Evolutionary conservation across 2,797 vertebrate species (phyloP).

Genomic region (Rhabdophis nuchalis): DNA sequence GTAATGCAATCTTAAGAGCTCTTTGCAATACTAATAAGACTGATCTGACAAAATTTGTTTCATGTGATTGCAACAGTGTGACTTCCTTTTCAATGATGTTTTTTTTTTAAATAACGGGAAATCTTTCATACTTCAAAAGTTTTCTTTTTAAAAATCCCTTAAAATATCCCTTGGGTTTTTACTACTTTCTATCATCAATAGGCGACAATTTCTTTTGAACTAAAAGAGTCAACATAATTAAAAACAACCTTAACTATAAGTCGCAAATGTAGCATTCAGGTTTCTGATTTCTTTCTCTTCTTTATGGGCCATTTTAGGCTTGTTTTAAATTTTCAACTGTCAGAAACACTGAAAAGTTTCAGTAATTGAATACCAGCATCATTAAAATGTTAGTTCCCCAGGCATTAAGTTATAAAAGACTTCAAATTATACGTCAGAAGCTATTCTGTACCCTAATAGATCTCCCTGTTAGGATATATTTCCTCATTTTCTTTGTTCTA

Average conservation of each 20-base stretch:
- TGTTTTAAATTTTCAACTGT: conserved; percentile 7
- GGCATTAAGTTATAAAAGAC: conserved; percentile 8
- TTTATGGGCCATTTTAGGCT: not conserved
- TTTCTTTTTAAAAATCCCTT: conserved; percentile 21
- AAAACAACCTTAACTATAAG: not conserved
- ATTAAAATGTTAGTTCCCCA: conserved; percentile 14
- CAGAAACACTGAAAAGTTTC: conserved; percentile 17
- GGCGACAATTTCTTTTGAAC: not conserved
- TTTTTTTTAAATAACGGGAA: conserved; percentile 42
- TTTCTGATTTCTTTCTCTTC: not conserved
- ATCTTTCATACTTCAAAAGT: conserved; percentile 27
- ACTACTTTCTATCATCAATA: not conserved
- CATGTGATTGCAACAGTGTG: conserved; percentile 23
- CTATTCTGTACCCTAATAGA: conserved; percentile 14
- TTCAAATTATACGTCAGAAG: not conserved
- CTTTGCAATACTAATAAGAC: conserved; percentile 58
- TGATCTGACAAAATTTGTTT: conserved; percentile 19
- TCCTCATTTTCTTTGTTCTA: conserved; percentile 36
- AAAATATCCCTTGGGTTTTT: not conserved
- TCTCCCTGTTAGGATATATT: conserved; percentile 25
- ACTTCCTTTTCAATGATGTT: conserved; percentile 37
- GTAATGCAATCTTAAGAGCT: conserved; percentile 54
- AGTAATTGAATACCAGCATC: conserved; percentile 12
- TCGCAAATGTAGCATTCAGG: not conserved
- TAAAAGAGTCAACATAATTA: conserved; percentile 14